Percentiles rank a stretch among this genome's conserved stretches.
phyloP scores from a whole-genome alignment of 2,888 invertebrate species.

The Julus scanicus region DNA sequence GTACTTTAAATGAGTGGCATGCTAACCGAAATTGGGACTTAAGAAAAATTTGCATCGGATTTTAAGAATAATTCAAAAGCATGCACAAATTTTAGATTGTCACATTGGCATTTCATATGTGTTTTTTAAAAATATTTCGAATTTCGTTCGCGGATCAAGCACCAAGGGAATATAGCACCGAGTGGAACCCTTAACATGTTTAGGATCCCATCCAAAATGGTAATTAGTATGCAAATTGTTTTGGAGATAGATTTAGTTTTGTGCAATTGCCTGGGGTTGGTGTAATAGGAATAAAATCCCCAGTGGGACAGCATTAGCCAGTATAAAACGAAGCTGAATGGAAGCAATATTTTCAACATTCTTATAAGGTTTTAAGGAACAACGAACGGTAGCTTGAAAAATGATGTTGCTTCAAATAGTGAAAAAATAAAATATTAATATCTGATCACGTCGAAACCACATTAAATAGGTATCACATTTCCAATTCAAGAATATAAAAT shows the following conservation, averaged over 20 bases:
- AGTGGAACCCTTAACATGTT: background rate
- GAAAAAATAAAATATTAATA: background rate
- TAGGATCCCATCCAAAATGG: background rate
- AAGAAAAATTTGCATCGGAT: background rate
- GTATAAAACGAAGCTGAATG: background rate
- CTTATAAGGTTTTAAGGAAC: background rate
- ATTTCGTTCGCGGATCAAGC: constrained; percentile 7
- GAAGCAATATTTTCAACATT: background rate
- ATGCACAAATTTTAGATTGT: background rate
- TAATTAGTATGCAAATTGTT: background rate
- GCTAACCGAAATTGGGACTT: background rate
- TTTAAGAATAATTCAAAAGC: background rate
- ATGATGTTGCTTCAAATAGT: background rate
- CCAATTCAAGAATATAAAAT: too few relatives aligned
- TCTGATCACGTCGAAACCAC: too few relatives aligned
- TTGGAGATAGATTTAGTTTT: background rate
- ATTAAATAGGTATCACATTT: too few relatives aligned
- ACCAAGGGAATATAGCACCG: constrained; percentile 20
- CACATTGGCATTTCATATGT: constrained; percentile 39
- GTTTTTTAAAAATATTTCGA: background rate
- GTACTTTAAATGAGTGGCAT: background rate
- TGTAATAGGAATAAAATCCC: background rate
- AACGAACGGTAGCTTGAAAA: background rate
- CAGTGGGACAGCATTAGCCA: background rate
- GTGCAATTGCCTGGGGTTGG: background rate